Percentiles rank a stretch among this genome's conserved stretches.
These are phyloP conservation scores for Busseola fusca DNA, from an alignment of 2,888 invertebrate species.

Conservation along the genomic window DNA sequence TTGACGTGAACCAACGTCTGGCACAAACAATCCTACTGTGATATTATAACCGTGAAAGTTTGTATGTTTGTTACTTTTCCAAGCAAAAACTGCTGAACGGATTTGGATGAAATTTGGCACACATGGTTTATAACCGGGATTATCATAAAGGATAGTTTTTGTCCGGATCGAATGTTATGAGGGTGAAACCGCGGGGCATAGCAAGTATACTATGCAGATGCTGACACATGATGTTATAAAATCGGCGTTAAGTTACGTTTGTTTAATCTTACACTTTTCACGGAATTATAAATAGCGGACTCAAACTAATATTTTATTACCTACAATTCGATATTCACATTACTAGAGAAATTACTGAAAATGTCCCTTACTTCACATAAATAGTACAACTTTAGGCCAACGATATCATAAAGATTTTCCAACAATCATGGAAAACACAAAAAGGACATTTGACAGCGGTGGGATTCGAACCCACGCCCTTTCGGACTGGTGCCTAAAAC, in stretches of 20 bases:
- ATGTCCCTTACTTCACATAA: background rate
- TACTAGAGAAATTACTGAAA: background rate
- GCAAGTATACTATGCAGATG: background rate
- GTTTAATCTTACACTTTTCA: slow-evolving; percentile 1
- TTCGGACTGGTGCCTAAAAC: slow-evolving; percentile 96
- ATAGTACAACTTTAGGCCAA: background rate
- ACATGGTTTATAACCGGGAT: too few species aligned
- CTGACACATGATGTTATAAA: background rate
- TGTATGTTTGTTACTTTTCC: too few species aligned
- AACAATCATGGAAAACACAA: slow-evolving; percentile 44
- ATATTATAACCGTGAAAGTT: too few species aligned
- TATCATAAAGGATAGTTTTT: too few species aligned
- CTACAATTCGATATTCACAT: background rate
- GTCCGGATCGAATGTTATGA: too few species aligned
- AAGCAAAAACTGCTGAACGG: too few species aligned
- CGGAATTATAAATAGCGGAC: background rate
- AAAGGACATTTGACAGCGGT: slow-evolving; percentile 84
- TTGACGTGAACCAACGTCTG: background rate
- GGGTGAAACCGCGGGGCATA: too few species aligned
- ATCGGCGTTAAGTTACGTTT: background rate
- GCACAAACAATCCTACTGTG: too few species aligned
- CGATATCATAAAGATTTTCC: background rate
- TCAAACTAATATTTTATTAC: background rate
- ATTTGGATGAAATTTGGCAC: too few species aligned
- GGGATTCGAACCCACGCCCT: slow-evolving; percentile 90